Base-by-base conservation (phyloP, 2,113 vertebrate species). In the Sander lucioperca region DNA sequence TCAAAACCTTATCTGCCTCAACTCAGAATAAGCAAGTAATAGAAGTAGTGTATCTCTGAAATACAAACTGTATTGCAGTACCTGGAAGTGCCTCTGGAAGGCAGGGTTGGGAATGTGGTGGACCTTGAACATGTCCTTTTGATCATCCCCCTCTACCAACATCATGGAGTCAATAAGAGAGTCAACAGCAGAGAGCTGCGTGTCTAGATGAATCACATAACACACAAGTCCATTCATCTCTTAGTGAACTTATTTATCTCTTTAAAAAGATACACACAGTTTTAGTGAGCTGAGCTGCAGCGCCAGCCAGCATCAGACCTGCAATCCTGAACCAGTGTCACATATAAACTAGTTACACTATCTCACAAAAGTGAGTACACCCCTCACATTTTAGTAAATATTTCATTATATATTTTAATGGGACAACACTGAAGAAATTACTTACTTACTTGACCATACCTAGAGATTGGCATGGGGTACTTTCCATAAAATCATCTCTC, bases 31-130 rank as follows among this genome's bases (percentile, higher is more conserved):
- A 50, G 12, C 18, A 23, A 54, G 15, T 70, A 43, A 39, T 3
- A 48, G 1, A 13, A 56, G 21, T 36, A 19, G 3, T 47, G 21
- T 14, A 27, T 50, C 23, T 68, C 18, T 39, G 1, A 30, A 64
- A 67, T 3, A 53, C 58, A 61, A 70, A 57, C 19, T 6, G 2
- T 43, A 43, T 11, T 90, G 79, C 69, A 80, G 72, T 91, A 99
- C 98, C 97, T 99, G 98, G 92, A 97, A 99, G 5, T 97, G 94
- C 73, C 98, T 97, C 93, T 99, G 98, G 94, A 97, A 99, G 75
- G 94, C 92, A 61, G 98, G 98, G 87, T 99, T 99, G 83, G 97
- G 96, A 68, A 99, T 95, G 93, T 96, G 94, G 90, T 95, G 96
- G 77, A 95, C 95, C 82, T 97, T 96, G 83, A 99, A 95, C 19